Evolutionary conservation across 2,888 invertebrate species (phyloP), one percentile per base, ranked within the genome.

Genomic region (Steinernema scapterisci): DNA sequence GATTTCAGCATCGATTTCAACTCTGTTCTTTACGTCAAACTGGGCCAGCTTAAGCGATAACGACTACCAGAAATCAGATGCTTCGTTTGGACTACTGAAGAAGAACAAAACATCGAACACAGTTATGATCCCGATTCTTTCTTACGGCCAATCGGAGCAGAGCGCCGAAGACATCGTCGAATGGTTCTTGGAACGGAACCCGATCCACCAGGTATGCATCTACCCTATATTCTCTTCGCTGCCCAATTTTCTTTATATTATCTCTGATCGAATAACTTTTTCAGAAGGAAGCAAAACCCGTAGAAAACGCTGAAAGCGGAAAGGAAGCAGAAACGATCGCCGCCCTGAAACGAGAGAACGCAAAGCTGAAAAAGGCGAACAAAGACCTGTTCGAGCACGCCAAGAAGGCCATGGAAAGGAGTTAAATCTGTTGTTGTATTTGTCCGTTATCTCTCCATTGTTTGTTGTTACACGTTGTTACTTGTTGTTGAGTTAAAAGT

Each of bases 131-230:
- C 63, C 63, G 9, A 63, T 63, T 31, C 63, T 63, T 31, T 52
- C 63, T 31, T 27, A 38, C n/a, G 63, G 63, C 23, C 38, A 27
- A 1, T 3, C 5, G 11, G 63, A 38, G 3, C 63, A 63, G 63
- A 63, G 19, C 31, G 63, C 31, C 13, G 27, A 31, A 31, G 63
- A 63, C 27, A 31, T 63, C 1, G 63, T 63, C 1, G 63, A 63
- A 63, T 63, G 63, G 63, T 63, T 63, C 25, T 63, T 63, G 63
- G 63, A 38, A 13, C 23, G 63, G 63, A 63, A 63, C 16, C 63
- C 63, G 5, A 63, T 63, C 19, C 27, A 63, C 11, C 27, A 63
- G 63, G 63, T 63, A 54, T 27, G 16, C 13, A 31, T 63, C n/a
- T n/a, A n/a, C n/a, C n/a, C n/a, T n/a, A n/a, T n/a, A n/a, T n/a